A percentile compares a stretch with the other conserved stretches of the same genome.
phyloP scores from a whole-genome alignment of 2,888 invertebrate genomes.

The Junonia oenone region DNA sequence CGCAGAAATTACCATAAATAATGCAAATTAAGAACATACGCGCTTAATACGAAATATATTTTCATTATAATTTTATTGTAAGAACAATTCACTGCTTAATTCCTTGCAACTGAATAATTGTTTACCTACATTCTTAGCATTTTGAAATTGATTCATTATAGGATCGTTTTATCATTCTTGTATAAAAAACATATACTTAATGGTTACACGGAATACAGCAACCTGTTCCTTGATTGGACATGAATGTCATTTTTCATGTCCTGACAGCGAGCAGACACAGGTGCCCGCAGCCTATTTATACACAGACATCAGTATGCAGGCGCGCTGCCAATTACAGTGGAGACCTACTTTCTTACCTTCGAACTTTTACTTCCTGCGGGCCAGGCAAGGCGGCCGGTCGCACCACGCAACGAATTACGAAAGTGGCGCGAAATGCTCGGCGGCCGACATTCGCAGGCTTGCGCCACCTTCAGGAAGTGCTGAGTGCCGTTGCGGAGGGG shows the following conservation, averaged over 20 bases:
- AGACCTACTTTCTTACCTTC: conserved; percentile 80
- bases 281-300: conserved; percentile 61
- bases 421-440: conserved; percentile 79
- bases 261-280: conserved; percentile 39
- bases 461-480: conserved; percentile 79
- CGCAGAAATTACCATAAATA: no score
- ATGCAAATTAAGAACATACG: no score
- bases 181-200: not conserved
- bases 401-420: conserved; percentile 77
- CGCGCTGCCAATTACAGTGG: conserved; percentile 74
- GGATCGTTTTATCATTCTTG: not conserved
- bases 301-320: conserved; percentile 72
- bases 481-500: conserved; percentile 70
- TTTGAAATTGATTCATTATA: not conserved
- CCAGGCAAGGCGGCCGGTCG: conserved; percentile 71
- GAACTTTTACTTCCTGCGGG: conserved; percentile 80
- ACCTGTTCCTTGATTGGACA: conserved; percentile 6
- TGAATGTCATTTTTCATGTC: conserved; percentile 34
- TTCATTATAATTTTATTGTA: not conserved
- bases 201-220: not conserved
- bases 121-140: not conserved
- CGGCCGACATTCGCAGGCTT: conserved; percentile 77
- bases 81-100: not conserved
- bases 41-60: no score
- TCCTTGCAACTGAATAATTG: not conserved